Base-by-base conservation (phyloP, 2,797 vertebrate species). In the Odontamblyopus rebecca region DNA sequence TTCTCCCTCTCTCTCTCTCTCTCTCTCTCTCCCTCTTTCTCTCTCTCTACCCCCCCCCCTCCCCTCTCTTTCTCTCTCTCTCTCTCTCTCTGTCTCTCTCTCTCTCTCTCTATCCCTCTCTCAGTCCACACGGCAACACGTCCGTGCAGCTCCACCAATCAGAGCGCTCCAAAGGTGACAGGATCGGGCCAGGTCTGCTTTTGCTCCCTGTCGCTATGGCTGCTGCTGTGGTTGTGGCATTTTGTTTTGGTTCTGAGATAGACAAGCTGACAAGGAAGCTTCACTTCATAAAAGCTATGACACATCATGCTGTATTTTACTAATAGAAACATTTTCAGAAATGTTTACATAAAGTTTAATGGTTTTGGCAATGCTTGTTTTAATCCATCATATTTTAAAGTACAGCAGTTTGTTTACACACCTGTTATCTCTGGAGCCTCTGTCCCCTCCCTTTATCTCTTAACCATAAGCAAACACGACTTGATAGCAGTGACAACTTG, bases 201-300 rank as follows among this genome's bases (percentile, higher is more conserved):
- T 88, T 86, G 78, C 88, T 90, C 89, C 88, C 89, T 91, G 92
- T 91, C 92, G 86, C 92, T 90, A 92, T 91, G 90, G 89, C 84
- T 91, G 91, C 91, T 88, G 87, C 27, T 90, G 90, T 90, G 44
- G 91, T 89, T 88, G 86, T 26, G 44, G 32, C n/a, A 81, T 85
- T 80, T 83, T 84, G 63, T 88, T 88, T 86, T 84, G 78, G 32
- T 81, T 84, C 68, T 72, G 69, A 86, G 73, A 79, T 44, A 60
- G 73, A 68, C 53, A 61, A 51, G 61, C 65, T 67, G 72, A 78
- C 29, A 54, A 50, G 41, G 69, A 59, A 12, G 19, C 69, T 15
- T 63, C 44, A 29, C 70, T 76, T 44, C 38, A 61, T 48, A 38
- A 63, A 67, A 70, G 23, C 41, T 57, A 19, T 11, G 66, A 57